Conservation (phyloP, 2,113 vertebrate genomes). For the Oncorhynchus clarkii region DNA sequence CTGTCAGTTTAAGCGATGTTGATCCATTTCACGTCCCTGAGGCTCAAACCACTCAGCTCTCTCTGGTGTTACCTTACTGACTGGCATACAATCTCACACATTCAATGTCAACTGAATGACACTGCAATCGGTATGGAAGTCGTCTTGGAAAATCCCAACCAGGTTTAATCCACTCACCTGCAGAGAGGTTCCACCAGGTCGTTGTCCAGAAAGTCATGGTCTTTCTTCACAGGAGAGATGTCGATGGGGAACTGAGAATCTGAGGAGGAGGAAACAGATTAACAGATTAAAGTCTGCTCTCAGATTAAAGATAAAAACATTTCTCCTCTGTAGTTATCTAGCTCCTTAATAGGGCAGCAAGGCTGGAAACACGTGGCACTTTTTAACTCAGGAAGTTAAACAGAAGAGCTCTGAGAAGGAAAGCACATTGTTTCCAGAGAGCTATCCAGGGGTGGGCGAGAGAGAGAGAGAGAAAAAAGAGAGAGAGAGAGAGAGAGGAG, state of each 20-base stretch:
- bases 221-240: constrained; percentile 88
- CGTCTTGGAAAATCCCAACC: too few species aligned
- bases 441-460: constrained; percentile 32
- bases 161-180: constrained; percentile 77
- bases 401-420: constrained; percentile 21
- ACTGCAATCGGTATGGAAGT: not conserved
- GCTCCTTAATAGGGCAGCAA: constrained; percentile 75
- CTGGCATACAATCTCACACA: constrained; percentile 4
- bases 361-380: constrained; percentile 63
- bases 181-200: constrained; percentile 95
- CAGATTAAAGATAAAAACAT: too few species aligned
- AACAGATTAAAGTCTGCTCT: not conserved
- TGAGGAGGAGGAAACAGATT: constrained; percentile 47
- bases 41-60: constrained; percentile 10
- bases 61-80: not conserved
- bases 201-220: constrained; percentile 96
- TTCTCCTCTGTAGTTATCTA: not conserved
- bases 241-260: constrained; percentile 94
- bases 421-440: constrained; percentile 55
- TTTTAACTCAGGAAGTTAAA: not conserved
- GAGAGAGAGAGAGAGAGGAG: not conserved
- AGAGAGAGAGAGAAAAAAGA: not conserved
- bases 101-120: not conserved
- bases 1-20: not conserved
- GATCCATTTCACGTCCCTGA: not conserved